Evolutionary conservation across 2,888 invertebrate genomes (phyloP).

Genomic region (Rotaria sp.): DNA sequence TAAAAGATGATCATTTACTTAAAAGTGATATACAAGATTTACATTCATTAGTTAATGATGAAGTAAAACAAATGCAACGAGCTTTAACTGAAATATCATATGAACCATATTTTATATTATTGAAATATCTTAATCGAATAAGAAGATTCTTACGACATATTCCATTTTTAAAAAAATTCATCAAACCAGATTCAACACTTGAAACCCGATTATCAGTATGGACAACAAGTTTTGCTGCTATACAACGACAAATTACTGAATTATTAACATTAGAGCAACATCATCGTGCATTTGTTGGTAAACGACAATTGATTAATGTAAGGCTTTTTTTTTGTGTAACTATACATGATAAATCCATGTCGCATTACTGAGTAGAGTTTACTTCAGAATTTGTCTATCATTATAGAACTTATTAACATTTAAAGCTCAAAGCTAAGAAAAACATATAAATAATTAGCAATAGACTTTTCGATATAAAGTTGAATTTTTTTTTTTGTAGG

Average conservation of each 20-base stretch:
- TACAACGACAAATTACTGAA: background rate
- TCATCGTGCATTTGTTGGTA: background rate
- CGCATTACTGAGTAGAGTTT: no score
- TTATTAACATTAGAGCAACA: background rate
- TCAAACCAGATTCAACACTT: background rate
- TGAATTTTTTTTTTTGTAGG: no score
- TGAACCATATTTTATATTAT: conserved; percentile 5
- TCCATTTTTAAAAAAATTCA: background rate
- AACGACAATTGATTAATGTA: background rate
- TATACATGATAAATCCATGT: no score
- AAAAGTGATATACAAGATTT: conserved; percentile 28
- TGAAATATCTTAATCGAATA: background rate
- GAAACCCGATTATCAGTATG: background rate
- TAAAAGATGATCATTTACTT: conserved; percentile 11
- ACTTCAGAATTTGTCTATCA: no score
- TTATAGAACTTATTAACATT: no score
- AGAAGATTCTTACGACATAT: background rate
- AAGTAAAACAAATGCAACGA: conserved; percentile 10
- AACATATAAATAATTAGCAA: no score
- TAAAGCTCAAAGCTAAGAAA: no score
- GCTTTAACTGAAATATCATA: background rate
- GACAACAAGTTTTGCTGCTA: background rate
- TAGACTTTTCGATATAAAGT: no score
- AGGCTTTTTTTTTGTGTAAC: background rate
- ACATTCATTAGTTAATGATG: background rate